Percentiles rank a stretch among this genome's conserved stretches.
These are phyloP conservation scores for Hormiphora californensis DNA, from an alignment of 37 sponge, comb jelly and placozoan genomes.

Conservation along the genomic window DNA sequence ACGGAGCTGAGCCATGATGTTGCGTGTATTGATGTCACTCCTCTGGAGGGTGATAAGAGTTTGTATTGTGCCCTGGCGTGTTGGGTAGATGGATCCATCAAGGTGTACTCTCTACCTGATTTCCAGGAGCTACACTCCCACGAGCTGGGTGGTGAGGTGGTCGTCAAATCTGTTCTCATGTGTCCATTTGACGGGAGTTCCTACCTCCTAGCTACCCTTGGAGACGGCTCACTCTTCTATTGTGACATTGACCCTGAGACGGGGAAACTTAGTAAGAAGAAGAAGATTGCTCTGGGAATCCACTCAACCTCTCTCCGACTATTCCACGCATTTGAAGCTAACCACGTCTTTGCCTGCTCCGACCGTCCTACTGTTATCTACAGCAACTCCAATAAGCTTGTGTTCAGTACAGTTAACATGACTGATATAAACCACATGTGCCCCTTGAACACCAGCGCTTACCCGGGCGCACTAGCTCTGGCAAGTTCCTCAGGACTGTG, in stretches of 20 bases:
- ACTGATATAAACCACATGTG: slow-evolving; percentile 83
- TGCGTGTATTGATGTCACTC: slow-evolving; percentile 82
- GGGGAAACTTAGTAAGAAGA: slow-evolving; percentile 55
- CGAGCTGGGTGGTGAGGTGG: slow-evolving; percentile 78
- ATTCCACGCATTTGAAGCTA: slow-evolving; percentile 62
- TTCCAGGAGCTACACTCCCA: slow-evolving; percentile 63
- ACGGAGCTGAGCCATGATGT: slow-evolving; percentile 72
- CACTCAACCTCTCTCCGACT: slow-evolving; percentile 69
- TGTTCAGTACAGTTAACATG: slow-evolving; percentile 91
- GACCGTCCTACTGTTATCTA: slow-evolving; percentile 94
- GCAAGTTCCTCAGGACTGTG: slow-evolving; percentile 65
- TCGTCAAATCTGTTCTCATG: slow-evolving; percentile 78
- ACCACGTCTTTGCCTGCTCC: slow-evolving; percentile 87
- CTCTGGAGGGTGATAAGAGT: slow-evolving; percentile 55
- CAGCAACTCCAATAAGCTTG: slow-evolving; percentile 71
- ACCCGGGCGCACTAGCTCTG: slow-evolving; percentile 75
- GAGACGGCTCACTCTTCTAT: slow-evolving; percentile 79
- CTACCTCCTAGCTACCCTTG: slow-evolving; percentile 86
- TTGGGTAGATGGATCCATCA: slow-evolving; percentile 82
- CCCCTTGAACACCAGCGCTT: slow-evolving; percentile 74
- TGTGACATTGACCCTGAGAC: slow-evolving; percentile 64
- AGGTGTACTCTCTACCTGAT: slow-evolving; percentile 65
- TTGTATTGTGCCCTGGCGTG: slow-evolving; percentile 76
- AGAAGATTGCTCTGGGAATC: slow-evolving; percentile 65
- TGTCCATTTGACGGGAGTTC: slow-evolving; percentile 58